These are phyloP conservation scores for Epinotia ramella DNA, from an alignment of 2,888 invertebrate genomes.

Conservation along the genomic window DNA sequence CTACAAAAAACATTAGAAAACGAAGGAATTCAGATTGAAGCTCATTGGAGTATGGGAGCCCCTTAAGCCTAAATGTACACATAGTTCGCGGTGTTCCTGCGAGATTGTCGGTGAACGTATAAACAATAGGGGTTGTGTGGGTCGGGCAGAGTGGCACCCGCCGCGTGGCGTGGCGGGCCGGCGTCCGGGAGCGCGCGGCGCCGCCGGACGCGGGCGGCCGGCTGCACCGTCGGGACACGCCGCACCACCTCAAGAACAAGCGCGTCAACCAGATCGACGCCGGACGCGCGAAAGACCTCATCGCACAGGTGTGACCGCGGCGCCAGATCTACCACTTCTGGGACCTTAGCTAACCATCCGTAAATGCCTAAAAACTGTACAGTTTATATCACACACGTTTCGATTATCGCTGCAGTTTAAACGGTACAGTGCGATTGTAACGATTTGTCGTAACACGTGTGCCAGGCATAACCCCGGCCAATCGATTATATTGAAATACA, in stretches of 20 bases:
- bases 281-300: slow-evolving; percentile 73
- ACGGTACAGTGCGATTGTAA: too few relatives aligned
- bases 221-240: slow-evolving; percentile 97
- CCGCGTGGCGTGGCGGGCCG: slow-evolving; percentile 86
- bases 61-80: not conserved
- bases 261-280: slow-evolving; percentile 88
- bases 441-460: too few relatives aligned
- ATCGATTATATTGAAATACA: not conserved
- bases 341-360: not conserved
- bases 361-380: too few relatives aligned
- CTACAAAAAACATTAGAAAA: too few relatives aligned
- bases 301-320: slow-evolving; percentile 73
- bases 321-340: slow-evolving; percentile 16
- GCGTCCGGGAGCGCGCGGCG: slow-evolving; percentile 61
- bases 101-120: not conserved
- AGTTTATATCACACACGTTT: too few relatives aligned
- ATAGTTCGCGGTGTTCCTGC: not conserved
- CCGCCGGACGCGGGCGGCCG: slow-evolving; percentile 85
- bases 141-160: slow-evolving; percentile 64
- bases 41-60: too few relatives aligned
- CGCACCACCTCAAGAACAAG: slow-evolving; percentile 99
- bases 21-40: too few relatives aligned
- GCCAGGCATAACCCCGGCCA: not conserved
- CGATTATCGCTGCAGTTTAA: too few relatives aligned
- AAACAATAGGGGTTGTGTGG: slow-evolving; percentile 28